Evolutionary conservation across 2,113 vertebrate genomes (phyloP), one percentile per base, ranked within the genome.

Genomic region (Tetrao urogallus): DNA sequence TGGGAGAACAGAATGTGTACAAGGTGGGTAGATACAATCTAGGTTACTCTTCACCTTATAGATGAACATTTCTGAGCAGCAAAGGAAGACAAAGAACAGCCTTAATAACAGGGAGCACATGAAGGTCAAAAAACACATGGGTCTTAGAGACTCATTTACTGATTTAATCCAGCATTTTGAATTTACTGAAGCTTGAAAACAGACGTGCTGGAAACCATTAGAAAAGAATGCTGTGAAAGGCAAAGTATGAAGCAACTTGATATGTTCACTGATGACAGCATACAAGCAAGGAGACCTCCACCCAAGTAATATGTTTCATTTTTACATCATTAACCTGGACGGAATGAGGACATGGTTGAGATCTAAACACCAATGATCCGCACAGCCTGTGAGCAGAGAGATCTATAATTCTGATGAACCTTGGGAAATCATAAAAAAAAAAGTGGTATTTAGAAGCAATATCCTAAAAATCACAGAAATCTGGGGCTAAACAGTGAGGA

Each of bases 141-240:
- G 25, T 76, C 22, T 79, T 67, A 40, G 24, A 88, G 22, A 82
- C 30, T 24, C 8, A 11, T 71, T 88, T 84, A 42, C 21, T 72
- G 21, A 92, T 76, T 79, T 40, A 76, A 88, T 79, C 57, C 54
- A 88, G 54, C 47, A 82, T 88, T 91, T 83, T 86, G 86, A 61
- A 84, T 75, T 61, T 24, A 19, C 54, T 89, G 48, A 73, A 82
- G 4, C 54, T 84, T 84, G 63, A 75, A 78, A 90, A 81, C 15
- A 36, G 81, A 84, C 76, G 47, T 69, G 34, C 86, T 93, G 86
- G 78, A 89, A 95, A 70, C 61, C 76, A 71, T 95, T 93, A 92
- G 82, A 88, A 52, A 93, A 86, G 63, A 92, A 84, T 84, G 40
- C n/a, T 54, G 21, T 87, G 77, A 90, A 96, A 96, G 84, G 40